Conservation (phyloP, 2,113 vertebrate species). For the Oryzias melastigma region DNA sequence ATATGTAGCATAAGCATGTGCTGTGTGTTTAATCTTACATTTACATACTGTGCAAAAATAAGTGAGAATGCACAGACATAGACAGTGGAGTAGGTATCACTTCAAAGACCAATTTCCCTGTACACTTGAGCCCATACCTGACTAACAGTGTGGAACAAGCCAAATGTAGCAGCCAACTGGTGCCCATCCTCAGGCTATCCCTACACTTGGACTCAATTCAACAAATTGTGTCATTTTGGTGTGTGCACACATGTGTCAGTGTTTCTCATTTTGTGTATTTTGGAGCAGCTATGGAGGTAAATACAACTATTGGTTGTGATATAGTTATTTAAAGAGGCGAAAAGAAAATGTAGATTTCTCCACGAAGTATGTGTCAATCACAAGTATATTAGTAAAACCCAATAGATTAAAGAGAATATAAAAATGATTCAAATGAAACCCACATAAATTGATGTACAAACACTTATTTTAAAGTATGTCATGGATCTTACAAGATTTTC, state of each 20-base stretch:
- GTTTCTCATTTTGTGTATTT: constrained; percentile 10
- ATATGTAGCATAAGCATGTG: constrained; percentile 23
- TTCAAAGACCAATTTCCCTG: constrained; percentile 67
- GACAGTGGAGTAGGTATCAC: constrained; percentile 64
- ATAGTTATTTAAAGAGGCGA: constrained; percentile 4
- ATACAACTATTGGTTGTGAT: constrained; percentile 17
- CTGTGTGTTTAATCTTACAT: constrained; percentile 25
- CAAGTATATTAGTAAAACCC: too few relatives aligned
- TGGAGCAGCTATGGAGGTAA: constrained; percentile 18
- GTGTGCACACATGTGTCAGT: constrained; percentile 24
- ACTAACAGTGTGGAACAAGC: constrained; percentile 77
- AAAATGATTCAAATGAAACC: background rate
- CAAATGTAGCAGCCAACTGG: constrained; percentile 80
- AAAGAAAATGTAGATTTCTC: constrained; percentile 6
- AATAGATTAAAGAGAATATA: background rate
- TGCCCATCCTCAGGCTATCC: constrained; percentile 70
- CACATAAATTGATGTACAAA: too few relatives aligned
- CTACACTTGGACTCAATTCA: constrained; percentile 65
- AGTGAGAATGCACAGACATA: constrained; percentile 22
- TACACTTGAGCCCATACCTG: constrained; percentile 72
- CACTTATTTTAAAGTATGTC: too few relatives aligned
- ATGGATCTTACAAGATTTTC: too few relatives aligned
- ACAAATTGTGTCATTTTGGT: constrained; percentile 49
- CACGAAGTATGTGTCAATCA: background rate
- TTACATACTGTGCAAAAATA: constrained; percentile 28